These are phyloP conservation scores for Distichodus sexfasciatus DNA, from an alignment of 2,797 vertebrate species.

Conservation along the genomic window DNA sequence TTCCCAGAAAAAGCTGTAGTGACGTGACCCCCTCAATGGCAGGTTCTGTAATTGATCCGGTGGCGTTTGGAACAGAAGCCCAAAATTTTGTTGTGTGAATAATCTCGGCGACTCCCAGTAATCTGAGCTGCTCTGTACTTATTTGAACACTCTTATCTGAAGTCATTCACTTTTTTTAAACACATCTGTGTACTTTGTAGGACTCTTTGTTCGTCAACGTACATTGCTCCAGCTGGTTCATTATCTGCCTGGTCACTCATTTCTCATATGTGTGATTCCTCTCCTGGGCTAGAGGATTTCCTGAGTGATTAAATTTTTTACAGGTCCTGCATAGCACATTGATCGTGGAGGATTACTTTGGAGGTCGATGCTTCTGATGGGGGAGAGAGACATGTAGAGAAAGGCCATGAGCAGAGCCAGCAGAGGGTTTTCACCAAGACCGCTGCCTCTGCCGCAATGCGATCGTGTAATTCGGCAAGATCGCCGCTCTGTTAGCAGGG, in stretches of 20 bases:
- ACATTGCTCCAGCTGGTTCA: not conserved
- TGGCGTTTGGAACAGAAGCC: not conserved
- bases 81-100: constrained; percentile 4
- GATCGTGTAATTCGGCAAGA: constrained; percentile 6
- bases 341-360: not conserved
- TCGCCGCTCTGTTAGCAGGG: not conserved
- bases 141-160: not conserved
- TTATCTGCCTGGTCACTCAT: not conserved
- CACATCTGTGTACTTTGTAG: not conserved
- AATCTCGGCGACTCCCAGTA: not conserved
- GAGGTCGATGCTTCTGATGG: not conserved
- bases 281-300: not conserved
- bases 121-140: not conserved
- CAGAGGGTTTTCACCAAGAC: constrained; percentile 5
- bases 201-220: not conserved
- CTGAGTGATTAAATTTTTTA: constrained; percentile 5
- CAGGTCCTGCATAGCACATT: not conserved
- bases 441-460: constrained; percentile 3
- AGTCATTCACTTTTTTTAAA: not conserved
- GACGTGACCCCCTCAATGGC: not conserved
- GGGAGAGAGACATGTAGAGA: not conserved
- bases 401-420: constrained; percentile 5
- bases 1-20: not conserved
- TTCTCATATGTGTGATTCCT: not conserved
- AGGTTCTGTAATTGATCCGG: not conserved